phyloP scores from a whole-genome alignment of 2,888 invertebrate species.

The Pseudanteris insignis region DNA sequence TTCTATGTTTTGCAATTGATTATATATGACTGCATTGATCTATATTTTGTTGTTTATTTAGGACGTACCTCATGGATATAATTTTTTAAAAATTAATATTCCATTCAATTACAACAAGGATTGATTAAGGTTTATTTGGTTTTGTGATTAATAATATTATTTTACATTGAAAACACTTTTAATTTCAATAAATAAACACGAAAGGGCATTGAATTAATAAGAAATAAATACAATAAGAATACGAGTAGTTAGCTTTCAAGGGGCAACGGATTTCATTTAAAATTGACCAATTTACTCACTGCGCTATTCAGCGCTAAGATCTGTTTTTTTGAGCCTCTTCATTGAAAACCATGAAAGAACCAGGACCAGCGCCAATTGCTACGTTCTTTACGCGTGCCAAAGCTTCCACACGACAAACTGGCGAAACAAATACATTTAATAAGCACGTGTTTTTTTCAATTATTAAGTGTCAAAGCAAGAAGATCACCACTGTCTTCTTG shows the following conservation, averaged over 20 bases:
- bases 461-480: slow-evolving; percentile 14
- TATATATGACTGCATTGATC: too few relatives aligned
- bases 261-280: slow-evolving; percentile 31
- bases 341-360: slow-evolving; percentile 57
- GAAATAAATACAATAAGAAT: slow-evolving; percentile 1
- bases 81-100: slow-evolving; percentile 3
- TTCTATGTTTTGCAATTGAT: too few relatives aligned
- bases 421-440: slow-evolving; percentile 53
- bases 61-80: background rate
- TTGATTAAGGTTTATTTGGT: slow-evolving; percentile 3
- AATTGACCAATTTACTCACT: slow-evolving; percentile 57
- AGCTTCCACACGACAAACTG: slow-evolving; percentile 62
- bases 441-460: slow-evolving; percentile 32
- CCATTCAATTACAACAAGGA: slow-evolving; percentile 8
- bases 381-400: slow-evolving; percentile 57
- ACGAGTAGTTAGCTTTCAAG: slow-evolving; percentile 26
- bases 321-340: slow-evolving; percentile 55
- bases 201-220: slow-evolving; percentile 26
- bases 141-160: slow-evolving; percentile 2
- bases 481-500: slow-evolving; percentile 1
- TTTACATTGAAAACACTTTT: slow-evolving; percentile 8
- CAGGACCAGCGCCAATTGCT: slow-evolving; percentile 58
- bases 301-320: slow-evolving; percentile 57
- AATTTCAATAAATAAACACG: slow-evolving; percentile 20
- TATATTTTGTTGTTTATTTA: slow-evolving; percentile 1